Conservation (phyloP, 2,113 vertebrate genomes). For the Apteryx owenii region DNA sequence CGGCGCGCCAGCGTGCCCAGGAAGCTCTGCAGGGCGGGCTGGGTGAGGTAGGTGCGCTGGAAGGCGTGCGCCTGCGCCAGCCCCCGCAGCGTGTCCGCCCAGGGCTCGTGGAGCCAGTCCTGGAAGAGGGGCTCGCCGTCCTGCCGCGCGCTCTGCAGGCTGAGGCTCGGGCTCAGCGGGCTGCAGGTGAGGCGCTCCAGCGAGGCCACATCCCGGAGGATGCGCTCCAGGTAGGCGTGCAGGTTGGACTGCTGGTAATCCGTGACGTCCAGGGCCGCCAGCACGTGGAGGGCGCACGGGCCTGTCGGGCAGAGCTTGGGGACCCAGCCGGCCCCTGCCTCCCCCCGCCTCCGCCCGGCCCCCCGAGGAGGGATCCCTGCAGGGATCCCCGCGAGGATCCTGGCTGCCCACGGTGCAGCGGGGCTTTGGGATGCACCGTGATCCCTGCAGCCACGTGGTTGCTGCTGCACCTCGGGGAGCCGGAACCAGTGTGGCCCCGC, state of each 20-base stretch:
- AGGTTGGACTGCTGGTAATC: background rate
- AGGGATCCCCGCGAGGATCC: no score
- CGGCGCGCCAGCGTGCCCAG: background rate
- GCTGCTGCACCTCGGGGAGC: no score
- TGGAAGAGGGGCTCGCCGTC: background rate
- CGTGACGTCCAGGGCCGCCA: background rate
- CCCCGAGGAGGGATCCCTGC: no score
- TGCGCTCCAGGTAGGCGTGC: background rate
- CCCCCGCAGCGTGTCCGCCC: background rate
- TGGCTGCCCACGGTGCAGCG: fast-evolving
- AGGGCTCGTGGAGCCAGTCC: background rate
- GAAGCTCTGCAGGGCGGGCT: background rate
- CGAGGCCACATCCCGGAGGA: background rate
- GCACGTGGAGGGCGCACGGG: background rate
- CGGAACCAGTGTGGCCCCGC: no score
- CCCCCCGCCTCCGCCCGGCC: no score
- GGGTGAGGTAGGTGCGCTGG: background rate
- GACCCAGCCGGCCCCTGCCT: background rate
- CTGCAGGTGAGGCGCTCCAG: background rate
- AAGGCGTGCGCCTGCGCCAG: background rate
- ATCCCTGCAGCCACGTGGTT: no score
- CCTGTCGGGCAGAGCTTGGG: background rate
- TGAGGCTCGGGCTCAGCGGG: fast-evolving
- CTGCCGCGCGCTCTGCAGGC: background rate
- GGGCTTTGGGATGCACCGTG: no score